Base-by-base conservation (phyloP, 2,888 invertebrate genomes). In the Lycophotia porphyrea region DNA sequence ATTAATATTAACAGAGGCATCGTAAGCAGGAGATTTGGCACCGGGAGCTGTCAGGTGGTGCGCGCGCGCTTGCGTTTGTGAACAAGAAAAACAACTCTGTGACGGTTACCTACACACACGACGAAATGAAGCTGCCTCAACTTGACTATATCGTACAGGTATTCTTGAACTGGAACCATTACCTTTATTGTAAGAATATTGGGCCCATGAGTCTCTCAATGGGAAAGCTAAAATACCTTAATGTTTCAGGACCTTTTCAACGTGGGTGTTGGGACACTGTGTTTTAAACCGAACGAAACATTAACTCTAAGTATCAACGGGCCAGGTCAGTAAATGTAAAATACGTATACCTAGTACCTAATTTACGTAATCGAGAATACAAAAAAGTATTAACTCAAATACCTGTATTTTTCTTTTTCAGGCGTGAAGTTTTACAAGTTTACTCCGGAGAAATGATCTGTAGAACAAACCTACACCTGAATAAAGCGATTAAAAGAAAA, bases 31-130 rank as follows among this genome's bases (percentile, higher is more conserved):
- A 97, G 87, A 94, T 97, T 52, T 97, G 97, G 97, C 96, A 94
- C 11, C 95, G 97, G 64, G 97, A 97, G 34, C 86, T 96, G 21
- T 86, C 90, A 0, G 92, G 95, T 47, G 95, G 93, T 2, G 96
- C 97, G 0, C 96, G 94, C 79, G 97, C 97, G 0, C 88, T 97
- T 36, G 97, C 97, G 0, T 95, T 97, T 84, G 95, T 97, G n/a
- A 97, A 90, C 47, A 88, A 92, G 0, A 39, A 21, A 7, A 90
- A 88, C 0, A 90, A 92, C 34, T 91, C 93, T 0, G 89, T 91
- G 65, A 80, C 90, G 0, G 87, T 90, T 18, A 88, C 86, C 49
- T 93, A 92, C 52, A 91, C 88, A 0, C 84, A 89, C 74, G 76
- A 87, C 0, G 90, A 93, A 8, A 92, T 94, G 91, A 86, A 87